A percentile compares a stretch with the other conserved stretches of the same genome.
phyloP scores from a whole-genome alignment of 1,140 invertebrate genomes.

The Drosophila ogumai region DNA sequence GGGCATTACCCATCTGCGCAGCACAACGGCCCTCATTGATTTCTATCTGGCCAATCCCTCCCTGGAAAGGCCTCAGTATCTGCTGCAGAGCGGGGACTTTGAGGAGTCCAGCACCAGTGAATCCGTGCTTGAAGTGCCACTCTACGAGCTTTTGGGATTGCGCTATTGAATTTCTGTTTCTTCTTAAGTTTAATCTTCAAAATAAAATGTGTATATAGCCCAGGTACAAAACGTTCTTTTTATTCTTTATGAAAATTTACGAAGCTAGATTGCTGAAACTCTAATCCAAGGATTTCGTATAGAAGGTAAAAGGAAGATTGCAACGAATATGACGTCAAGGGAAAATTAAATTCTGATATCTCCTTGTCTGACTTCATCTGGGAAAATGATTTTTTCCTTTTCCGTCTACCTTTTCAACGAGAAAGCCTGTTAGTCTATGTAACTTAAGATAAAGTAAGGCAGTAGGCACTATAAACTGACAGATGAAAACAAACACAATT shows the following conservation, averaged over 20 bases:
- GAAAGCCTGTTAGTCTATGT: not conserved
- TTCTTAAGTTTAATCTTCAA: not conserved
- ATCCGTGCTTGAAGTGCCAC: slow-evolving; percentile 60
- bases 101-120: slow-evolving; percentile 46
- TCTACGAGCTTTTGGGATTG: slow-evolving; percentile 72
- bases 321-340: no score
- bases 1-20: slow-evolving; percentile 78
- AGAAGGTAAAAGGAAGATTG: not conserved
- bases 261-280: not conserved
- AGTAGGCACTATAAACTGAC: not conserved
- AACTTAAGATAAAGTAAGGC: not conserved
- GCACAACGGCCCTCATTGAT: slow-evolving; percentile 69
- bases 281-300: not conserved
- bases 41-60: slow-evolving; percentile 69
- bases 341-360: not conserved
- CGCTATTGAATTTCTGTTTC: slow-evolving; percentile 39
- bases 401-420: not conserved
- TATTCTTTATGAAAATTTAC: not conserved
- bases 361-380: not conserved
- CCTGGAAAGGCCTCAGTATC: slow-evolving; percentile 64
- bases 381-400: not conserved
- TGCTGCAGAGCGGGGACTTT: slow-evolving; percentile 67
- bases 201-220: not conserved
- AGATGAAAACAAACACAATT: not conserved
- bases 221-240: not conserved